These are phyloP conservation scores for Microcebus tavaratra DNA, from an alignment of 2,113 vertebrate genomes.

Conservation along the genomic window DNA sequence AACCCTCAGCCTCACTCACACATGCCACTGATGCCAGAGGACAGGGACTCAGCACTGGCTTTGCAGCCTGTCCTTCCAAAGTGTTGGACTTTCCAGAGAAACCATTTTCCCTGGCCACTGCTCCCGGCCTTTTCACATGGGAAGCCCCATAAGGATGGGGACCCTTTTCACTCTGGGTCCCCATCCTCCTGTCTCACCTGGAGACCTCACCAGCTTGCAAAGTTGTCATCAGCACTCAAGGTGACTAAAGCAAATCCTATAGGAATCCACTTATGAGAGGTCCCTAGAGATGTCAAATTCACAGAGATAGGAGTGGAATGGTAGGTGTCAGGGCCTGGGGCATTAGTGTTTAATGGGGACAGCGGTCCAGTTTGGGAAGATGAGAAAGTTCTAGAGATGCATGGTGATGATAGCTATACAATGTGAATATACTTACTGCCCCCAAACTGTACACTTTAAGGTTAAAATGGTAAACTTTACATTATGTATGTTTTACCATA, in stretches of 20 bases:
- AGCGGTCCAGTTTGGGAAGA: not conserved
- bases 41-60: no score
- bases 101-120: not conserved
- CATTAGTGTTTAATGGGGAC: accelerated
- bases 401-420: accelerated
- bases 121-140: not conserved
- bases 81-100: not conserved
- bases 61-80: not conserved
- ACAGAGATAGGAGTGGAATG: accelerated
- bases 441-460: accelerated
- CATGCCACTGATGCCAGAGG: not conserved
- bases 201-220: not conserved
- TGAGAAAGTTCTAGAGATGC: not conserved
- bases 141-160: not conserved
- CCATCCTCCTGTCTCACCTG: not conserved
- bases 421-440: accelerated
- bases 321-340: no score
- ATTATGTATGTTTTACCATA: not conserved
- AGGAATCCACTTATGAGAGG: accelerated
- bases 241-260: accelerated
- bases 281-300: accelerated
- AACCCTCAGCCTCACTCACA: not conserved
- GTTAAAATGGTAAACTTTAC: no score
- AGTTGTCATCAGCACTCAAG: not conserved
- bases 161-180: not conserved